Conservation (phyloP, 2,888 invertebrate species). For the Pristionchus arcanus region DNA sequence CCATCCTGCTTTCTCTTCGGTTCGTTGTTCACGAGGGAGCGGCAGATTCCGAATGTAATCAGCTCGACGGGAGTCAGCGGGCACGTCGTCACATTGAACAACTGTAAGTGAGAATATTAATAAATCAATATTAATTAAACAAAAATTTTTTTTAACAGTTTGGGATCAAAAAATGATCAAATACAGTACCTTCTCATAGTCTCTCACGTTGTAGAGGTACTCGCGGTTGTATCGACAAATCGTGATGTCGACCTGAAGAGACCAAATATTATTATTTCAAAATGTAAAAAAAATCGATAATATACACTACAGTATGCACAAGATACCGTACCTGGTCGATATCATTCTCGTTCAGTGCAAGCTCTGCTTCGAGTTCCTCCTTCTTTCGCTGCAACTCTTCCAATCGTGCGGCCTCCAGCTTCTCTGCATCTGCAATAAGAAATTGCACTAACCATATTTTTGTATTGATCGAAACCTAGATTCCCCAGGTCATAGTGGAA, state of each 20-base stretch:
- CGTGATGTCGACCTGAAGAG: conserved; percentile 54
- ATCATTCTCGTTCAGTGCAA: background rate
- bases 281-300: background rate
- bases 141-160: background rate
- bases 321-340: conserved; percentile 17
- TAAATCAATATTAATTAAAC: background rate
- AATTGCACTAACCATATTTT: background rate
- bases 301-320: background rate
- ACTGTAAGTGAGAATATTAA: conserved; percentile 40
- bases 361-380: conserved; percentile 31
- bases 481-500: background rate
- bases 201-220: conserved; percentile 66
- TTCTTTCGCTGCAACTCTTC: background rate
- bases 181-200: conserved; percentile 60
- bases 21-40: conserved; percentile 30
- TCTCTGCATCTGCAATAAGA: conserved; percentile 41
- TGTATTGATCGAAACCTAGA: background rate
- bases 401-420: conserved; percentile 15
- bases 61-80: conserved; percentile 60
- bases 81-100: conserved; percentile 62
- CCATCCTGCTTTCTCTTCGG: conserved; percentile 30
- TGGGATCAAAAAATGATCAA: background rate
- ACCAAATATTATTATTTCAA: background rate
- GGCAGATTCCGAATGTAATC: conserved; percentile 61
- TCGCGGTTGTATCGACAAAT: conserved; percentile 59